Evolutionary conservation across 2,797 vertebrate genomes (phyloP).

Genomic region (Linurgus olivaceus): DNA sequence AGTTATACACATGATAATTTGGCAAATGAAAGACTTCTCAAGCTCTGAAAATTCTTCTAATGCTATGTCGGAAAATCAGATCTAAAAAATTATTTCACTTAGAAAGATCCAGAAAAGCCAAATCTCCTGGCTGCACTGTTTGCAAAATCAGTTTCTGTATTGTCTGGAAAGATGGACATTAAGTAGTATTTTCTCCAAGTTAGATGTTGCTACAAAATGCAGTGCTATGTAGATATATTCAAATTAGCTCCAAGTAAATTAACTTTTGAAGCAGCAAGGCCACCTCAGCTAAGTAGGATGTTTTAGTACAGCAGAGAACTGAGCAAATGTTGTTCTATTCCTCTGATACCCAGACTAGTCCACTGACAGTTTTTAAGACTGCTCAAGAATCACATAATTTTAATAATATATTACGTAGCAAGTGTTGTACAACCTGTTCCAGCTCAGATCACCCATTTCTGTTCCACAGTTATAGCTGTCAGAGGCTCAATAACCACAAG

Average conservation of each 20-base stretch:
- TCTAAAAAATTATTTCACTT: not conserved
- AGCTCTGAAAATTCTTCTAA: not conserved
- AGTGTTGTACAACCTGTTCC: not conserved
- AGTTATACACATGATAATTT: not conserved
- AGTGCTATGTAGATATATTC: not conserved
- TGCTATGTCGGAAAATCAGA: not conserved
- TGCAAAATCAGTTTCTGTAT: not conserved
- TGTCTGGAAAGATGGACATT: not conserved
- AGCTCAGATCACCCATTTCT: not conserved
- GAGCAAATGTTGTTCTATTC: not conserved
- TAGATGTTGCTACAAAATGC: not conserved
- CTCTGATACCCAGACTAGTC: not conserved
- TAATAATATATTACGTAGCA: not conserved
- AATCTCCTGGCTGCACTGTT: not conserved
- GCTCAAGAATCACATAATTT: not conserved
- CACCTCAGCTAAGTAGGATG: not conserved
- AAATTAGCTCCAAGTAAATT: not conserved
- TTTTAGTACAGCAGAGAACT: not conserved
- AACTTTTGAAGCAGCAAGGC: not conserved
- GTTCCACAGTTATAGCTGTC: not conserved
- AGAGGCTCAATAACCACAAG: not conserved
- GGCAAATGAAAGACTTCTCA: not conserved
- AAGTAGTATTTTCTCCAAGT: not conserved
- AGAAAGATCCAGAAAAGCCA: not conserved
- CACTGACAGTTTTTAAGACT: not conserved